These are phyloP conservation scores for Mormyrops boulengeri DNA, from an alignment of 2,797 vertebrate species.

Conservation along the genomic window DNA sequence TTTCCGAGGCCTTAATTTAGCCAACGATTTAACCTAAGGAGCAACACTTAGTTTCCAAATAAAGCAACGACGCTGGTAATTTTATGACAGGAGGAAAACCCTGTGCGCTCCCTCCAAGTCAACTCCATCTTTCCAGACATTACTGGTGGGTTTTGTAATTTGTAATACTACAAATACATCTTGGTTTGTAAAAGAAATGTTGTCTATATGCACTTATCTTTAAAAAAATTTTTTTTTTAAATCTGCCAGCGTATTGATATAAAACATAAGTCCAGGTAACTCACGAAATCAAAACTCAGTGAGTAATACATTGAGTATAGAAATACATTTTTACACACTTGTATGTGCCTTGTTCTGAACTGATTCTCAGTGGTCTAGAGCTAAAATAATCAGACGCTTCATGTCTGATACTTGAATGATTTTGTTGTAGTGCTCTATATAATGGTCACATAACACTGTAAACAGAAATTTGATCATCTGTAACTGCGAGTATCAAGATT, in stretches of 20 bases:
- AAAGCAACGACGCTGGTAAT: neutral
- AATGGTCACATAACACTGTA: neutral
- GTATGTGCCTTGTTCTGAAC: neutral
- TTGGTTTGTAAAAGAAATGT: neutral
- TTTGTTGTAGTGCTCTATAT: neutral
- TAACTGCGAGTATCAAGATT: neutral
- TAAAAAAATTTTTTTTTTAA: neutral
- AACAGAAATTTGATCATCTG: neutral
- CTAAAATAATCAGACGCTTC: neutral
- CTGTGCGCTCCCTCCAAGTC: neutral
- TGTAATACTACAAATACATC: neutral
- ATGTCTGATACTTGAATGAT: neutral
- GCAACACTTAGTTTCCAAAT: neutral
- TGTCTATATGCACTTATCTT: neutral
- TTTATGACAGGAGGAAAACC: neutral
- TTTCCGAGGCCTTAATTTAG: neutral
- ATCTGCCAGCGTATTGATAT: neutral
- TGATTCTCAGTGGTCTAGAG: neutral
- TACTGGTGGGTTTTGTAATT: neutral
- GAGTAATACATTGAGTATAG: neutral
- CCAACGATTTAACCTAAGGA: neutral
- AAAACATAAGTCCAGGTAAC: neutral
- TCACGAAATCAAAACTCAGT: neutral
- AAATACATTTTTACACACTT: neutral
- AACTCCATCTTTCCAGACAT: neutral